Evolutionary conservation across 1,140 invertebrate genomes (phyloP).

Genomic region (Drosophila quadrilineata): DNA sequence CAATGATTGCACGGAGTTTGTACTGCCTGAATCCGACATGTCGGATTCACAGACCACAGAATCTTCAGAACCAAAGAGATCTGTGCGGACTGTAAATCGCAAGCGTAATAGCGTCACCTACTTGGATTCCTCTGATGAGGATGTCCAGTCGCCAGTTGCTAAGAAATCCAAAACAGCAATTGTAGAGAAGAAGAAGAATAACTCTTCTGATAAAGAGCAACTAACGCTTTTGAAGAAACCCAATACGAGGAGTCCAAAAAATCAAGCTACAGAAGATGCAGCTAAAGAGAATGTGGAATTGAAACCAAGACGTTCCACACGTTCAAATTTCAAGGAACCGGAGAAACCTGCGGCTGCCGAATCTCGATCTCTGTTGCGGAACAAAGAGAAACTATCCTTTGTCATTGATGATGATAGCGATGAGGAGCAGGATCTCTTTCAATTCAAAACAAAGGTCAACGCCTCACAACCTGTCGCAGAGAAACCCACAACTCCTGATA

Average conservation of each 20-base stretch:
- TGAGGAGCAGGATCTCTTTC: constrained; percentile 7
- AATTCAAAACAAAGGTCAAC: constrained; percentile 9
- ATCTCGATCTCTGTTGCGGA: constrained; percentile 5
- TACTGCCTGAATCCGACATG: constrained; percentile 38
- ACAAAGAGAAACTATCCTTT: no score
- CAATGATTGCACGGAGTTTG: constrained; percentile 14
- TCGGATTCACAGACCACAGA: not conserved
- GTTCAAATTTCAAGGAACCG: not conserved
- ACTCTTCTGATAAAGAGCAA: constrained; percentile 36
- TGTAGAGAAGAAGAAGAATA: no score
- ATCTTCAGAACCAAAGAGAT: not conserved
- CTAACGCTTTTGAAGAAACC: no score
- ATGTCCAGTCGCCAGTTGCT: not conserved
- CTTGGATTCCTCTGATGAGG: constrained; percentile 52
- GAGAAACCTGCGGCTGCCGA: not conserved
- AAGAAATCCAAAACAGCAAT: constrained; percentile 9
- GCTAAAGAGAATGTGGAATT: not conserved
- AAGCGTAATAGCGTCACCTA: constrained; percentile 22
- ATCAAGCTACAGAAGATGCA: not conserved
- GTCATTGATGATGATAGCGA: constrained; percentile 12
- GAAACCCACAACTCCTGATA: not conserved
- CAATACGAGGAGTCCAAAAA: no score
- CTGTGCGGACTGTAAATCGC: not conserved
- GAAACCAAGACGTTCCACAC: constrained; percentile 9
- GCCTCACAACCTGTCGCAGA: constrained; percentile 22